Conservation (phyloP, 2,113 vertebrate species). For the Lycaon pictus region DNA sequence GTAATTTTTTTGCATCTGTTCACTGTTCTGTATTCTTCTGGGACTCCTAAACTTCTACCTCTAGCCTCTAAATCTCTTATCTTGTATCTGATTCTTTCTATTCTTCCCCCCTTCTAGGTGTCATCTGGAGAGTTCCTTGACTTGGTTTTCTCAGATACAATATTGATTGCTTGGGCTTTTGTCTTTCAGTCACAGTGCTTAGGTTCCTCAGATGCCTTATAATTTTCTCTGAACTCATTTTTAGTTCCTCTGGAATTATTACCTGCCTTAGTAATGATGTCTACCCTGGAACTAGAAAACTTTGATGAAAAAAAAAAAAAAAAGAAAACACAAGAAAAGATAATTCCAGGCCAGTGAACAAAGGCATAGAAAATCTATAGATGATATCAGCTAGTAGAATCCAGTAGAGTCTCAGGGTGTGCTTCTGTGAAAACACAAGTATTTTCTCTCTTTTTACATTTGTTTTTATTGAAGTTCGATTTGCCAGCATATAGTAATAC, state of each 20-base stretch:
- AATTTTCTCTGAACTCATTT: constrained; percentile 27
- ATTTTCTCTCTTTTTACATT: too few relatives aligned
- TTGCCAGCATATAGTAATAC: too few relatives aligned
- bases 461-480: too few relatives aligned
- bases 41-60: neutral
- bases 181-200: neutral
- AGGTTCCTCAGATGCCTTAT: neutral
- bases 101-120: neutral
- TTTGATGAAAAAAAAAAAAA: neutral
- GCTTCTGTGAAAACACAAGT: neutral
- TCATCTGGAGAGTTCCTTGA: neutral
- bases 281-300: neutral
- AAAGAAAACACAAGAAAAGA: neutral
- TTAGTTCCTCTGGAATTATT: neutral
- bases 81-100: neutral
- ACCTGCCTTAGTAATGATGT: neutral
- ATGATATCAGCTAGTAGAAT: neutral
- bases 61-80: neutral
- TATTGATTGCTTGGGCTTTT: neutral
- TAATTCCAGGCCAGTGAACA: neutral
- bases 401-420: neutral
- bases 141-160: neutral
- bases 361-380: neutral
- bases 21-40: neutral
- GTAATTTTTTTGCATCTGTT: neutral